Conservation (phyloP, 2,888 invertebrate genomes). For the Stictocephala bisonia region DNA sequence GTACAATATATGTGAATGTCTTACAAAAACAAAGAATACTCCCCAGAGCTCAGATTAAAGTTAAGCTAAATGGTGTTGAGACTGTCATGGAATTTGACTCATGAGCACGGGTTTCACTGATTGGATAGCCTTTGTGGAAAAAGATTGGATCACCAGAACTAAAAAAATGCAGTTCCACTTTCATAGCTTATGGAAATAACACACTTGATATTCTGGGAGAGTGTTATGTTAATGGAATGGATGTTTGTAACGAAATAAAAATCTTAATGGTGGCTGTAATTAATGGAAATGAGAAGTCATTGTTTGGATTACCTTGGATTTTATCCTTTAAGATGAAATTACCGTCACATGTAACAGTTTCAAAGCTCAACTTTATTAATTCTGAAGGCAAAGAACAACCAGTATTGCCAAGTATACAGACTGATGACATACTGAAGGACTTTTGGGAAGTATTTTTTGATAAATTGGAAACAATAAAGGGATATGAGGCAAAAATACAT, state of each 20-base stretch:
- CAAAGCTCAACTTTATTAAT: too few species aligned
- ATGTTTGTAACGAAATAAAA: not conserved
- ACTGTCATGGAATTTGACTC: conserved; percentile 16
- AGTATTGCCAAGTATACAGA: too few species aligned
- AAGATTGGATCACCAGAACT: not conserved
- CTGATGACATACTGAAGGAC: too few species aligned
- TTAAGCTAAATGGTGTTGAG: not conserved
- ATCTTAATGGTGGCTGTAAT: not conserved
- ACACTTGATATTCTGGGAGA: not conserved
- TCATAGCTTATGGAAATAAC: conserved; percentile 16
- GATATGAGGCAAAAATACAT: not conserved
- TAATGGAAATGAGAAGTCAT: conserved; percentile 12
- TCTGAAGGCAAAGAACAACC: too few species aligned
- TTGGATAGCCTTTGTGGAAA: not conserved
- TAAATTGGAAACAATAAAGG: not conserved
- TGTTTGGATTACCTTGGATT: conserved; percentile 11
- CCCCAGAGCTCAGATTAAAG: not conserved
- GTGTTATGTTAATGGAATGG: not conserved
- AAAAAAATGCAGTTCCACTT: not conserved
- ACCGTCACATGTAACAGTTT: not conserved
- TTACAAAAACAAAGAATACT: not conserved
- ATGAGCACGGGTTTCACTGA: not conserved
- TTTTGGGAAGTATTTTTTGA: conserved; percentile 5
- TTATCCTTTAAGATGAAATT: not conserved
- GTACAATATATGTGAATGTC: not conserved